Conservation (phyloP, 2,797 vertebrate genomes). For the Ctenosaura bakeri region DNA sequence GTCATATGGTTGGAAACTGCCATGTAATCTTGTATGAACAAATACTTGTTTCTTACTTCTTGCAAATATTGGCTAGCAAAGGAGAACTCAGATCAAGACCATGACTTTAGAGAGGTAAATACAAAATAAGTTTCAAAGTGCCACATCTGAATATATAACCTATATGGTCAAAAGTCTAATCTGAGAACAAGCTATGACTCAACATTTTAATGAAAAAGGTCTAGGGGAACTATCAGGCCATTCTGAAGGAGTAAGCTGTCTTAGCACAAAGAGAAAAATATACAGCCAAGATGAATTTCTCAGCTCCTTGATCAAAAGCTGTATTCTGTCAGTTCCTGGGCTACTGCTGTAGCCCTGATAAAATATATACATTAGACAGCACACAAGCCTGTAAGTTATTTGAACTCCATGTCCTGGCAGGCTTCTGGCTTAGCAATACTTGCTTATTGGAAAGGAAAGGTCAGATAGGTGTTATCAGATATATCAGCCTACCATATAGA, state of each 20-base stretch:
- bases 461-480: background rate
- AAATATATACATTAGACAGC: slow-evolving; percentile 28
- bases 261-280: slow-evolving; percentile 29
- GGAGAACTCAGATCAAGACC: background rate
- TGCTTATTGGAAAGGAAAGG: background rate
- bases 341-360: slow-evolving; percentile 7
- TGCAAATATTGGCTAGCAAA: background rate
- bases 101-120: background rate
- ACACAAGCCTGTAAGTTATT: background rate
- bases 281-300: slow-evolving; percentile 34
- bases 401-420: background rate
- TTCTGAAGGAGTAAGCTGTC: background rate
- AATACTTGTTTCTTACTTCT: background rate
- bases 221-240: slow-evolving; percentile 2
- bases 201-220: background rate
- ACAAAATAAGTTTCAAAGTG: background rate
- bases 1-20: background rate
- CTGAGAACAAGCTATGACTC: background rate
- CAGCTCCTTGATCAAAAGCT: slow-evolving; percentile 38
- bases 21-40: background rate
- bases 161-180: background rate
- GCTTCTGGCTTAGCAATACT: background rate
- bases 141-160: background rate
- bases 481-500: background rate
- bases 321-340: slow-evolving; percentile 35